Percentiles rank a stretch among this genome's conserved stretches.
phyloP scores from a whole-genome alignment of 2,113 vertebrate species.

The Phycodurus eques region DNA sequence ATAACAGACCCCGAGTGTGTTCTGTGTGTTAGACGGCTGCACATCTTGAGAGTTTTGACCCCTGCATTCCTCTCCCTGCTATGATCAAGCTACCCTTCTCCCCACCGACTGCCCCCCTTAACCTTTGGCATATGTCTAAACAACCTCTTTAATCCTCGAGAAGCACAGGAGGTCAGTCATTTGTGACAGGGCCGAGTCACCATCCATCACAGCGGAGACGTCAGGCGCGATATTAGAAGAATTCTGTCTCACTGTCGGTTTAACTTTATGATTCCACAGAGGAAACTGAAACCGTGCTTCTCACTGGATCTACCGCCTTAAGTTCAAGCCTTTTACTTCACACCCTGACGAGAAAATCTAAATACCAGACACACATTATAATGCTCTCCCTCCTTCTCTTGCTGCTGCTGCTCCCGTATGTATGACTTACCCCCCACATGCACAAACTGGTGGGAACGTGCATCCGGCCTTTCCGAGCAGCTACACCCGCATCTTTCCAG shows the following conservation, averaged over 20 bases:
- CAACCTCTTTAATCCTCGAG: conserved; percentile 56
- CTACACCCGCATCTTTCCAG: conserved; percentile 24
- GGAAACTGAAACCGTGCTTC: conserved; percentile 40
- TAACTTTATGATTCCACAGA: conserved; percentile 31
- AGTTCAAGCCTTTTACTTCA: conserved; percentile 53
- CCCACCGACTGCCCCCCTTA: conserved; percentile 47
- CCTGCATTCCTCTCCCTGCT: conserved; percentile 64
- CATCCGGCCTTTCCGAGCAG: conserved; percentile 28
- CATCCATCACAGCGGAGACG: conserved; percentile 21
- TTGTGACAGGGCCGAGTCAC: conserved; percentile 10
- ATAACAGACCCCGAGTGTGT: conserved; percentile 6
- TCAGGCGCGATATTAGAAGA: background rate
- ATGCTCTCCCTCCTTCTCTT: conserved; percentile 41
- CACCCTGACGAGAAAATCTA: conserved; percentile 48
- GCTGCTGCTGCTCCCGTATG: conserved; percentile 14
- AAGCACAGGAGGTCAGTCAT: conserved; percentile 33
- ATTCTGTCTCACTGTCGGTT: conserved; percentile 33
- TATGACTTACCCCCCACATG: conserved; percentile 21
- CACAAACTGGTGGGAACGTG: conserved; percentile 30
- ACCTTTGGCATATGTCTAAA: conserved; percentile 66
- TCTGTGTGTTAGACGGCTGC: conserved; percentile 16
- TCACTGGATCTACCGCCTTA: conserved; percentile 29
- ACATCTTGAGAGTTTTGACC: conserved; percentile 44
- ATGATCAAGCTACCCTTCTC: conserved; percentile 46
- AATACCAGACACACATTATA: conserved; percentile 61